These are phyloP conservation scores for Tauraco hartlaubi DNA, from an alignment of 2,797 vertebrate genomes.

Conservation along the genomic window DNA sequence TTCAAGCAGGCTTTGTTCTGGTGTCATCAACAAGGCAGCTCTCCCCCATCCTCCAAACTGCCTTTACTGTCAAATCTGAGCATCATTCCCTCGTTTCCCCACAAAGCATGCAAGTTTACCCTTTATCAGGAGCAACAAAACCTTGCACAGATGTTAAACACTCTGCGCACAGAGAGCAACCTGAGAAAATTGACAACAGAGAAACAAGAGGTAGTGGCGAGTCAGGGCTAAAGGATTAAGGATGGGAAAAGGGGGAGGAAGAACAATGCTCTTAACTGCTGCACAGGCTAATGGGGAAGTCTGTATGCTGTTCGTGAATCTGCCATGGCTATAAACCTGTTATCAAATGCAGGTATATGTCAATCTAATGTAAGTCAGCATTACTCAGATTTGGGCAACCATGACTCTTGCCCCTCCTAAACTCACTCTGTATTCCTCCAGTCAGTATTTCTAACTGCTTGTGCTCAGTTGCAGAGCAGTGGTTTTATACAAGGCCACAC, in stretches of 20 bases:
- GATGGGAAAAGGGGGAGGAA: neutral
- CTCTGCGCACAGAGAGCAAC: neutral
- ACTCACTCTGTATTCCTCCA: neutral
- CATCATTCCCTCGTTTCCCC: neutral
- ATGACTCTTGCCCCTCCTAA: neutral
- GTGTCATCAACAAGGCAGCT: neutral
- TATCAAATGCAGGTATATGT: neutral
- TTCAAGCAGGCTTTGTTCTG: constrained; percentile 24
- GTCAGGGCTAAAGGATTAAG: neutral
- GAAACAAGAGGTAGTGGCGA: neutral
- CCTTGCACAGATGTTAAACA: neutral
- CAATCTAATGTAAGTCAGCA: neutral
- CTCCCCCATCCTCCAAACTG: neutral
- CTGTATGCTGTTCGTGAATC: neutral
- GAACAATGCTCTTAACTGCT: neutral
- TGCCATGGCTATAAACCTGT: neutral
- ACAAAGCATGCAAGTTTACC: neutral
- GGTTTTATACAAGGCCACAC: neutral
- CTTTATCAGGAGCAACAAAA: neutral
- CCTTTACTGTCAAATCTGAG: neutral
- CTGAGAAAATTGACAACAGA: neutral
- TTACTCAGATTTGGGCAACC: neutral
- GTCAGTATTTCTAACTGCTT: neutral
- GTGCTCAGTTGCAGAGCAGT: neutral
- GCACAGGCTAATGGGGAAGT: neutral